These are phyloP conservation scores for Ruditapes philippinarum DNA, from an alignment of 1,140 invertebrate genomes.

Conservation along the genomic window DNA sequence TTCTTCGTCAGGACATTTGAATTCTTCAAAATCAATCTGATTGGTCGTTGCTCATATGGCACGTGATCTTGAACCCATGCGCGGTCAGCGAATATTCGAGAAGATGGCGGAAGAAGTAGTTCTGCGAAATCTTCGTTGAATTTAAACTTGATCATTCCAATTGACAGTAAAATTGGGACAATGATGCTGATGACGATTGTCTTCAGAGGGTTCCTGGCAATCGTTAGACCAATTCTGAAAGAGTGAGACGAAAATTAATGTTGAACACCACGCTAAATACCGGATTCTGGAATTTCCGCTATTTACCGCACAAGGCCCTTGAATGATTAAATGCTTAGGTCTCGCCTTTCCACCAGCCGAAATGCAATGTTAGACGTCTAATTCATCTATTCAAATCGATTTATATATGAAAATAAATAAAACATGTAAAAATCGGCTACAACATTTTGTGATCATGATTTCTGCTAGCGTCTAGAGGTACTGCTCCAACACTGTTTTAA, in stretches of 20 bases:
- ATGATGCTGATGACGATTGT: slow-evolving; percentile 42
- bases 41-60: slow-evolving; percentile 42
- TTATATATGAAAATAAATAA: too few relatives aligned
- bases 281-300: not conserved
- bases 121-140: slow-evolving; percentile 57
- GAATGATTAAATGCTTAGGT: too few relatives aligned
- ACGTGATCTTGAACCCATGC: slow-evolving; percentile 56
- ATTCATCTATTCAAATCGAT: too few relatives aligned
- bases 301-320: not conserved
- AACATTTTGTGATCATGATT: too few relatives aligned
- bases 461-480: too few relatives aligned
- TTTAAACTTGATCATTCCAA: slow-evolving; percentile 57
- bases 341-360: not conserved
- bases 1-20: slow-evolving; percentile 49
- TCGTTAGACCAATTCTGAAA: slow-evolving; percentile 42
- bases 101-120: slow-evolving; percentile 49
- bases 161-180: slow-evolving; percentile 5
- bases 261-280: not conserved
- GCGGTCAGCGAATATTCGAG: slow-evolving; percentile 56
- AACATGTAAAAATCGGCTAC: too few relatives aligned
- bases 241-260: not conserved
- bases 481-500: too few relatives aligned
- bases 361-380: not conserved
- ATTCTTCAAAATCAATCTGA: slow-evolving; percentile 53
- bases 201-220: slow-evolving; percentile 22